A percentile compares a stretch with the other conserved stretches of the same genome.
Conservation (phyloP, 2,113 vertebrate genomes). For the Bothrops jararaca region DNA sequence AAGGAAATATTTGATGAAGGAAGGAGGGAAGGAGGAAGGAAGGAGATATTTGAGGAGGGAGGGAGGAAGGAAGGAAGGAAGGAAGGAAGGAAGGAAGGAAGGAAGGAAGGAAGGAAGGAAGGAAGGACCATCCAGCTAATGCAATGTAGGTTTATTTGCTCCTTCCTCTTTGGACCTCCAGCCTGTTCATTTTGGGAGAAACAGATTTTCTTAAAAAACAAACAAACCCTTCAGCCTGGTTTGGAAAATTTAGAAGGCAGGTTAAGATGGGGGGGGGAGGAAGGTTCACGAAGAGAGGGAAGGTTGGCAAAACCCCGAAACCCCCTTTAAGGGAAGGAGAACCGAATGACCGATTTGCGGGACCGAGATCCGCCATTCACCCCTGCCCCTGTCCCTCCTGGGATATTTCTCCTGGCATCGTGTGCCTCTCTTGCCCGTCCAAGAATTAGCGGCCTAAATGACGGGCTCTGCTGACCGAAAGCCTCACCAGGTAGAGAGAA, state of each 20-base stretch:
- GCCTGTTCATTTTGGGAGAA: background rate
- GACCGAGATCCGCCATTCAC: background rate
- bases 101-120: background rate
- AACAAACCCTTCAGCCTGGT: background rate
- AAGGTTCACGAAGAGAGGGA: too few relatives aligned
- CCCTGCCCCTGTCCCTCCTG: background rate
- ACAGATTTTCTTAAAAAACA: background rate
- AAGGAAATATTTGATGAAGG: too few relatives aligned
- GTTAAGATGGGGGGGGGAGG: too few relatives aligned
- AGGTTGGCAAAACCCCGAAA: background rate
- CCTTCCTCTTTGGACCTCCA: background rate
- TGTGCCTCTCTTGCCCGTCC: background rate
- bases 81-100: background rate
- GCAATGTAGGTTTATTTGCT: background rate
- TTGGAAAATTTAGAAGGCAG: background rate
- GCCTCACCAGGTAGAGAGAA: constrained; percentile 62
- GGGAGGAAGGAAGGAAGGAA: background rate
- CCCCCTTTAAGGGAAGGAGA: background rate
- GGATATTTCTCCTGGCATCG: background rate
- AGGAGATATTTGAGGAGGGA: too few relatives aligned
- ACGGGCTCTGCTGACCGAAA: constrained; percentile 37
- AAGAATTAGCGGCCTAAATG: background rate
- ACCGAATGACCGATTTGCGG: too few relatives aligned
- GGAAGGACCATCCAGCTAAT: background rate
- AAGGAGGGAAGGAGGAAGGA: background rate